phyloP scores from a whole-genome alignment of 2,113 vertebrate species.

The Alces alces region DNA sequence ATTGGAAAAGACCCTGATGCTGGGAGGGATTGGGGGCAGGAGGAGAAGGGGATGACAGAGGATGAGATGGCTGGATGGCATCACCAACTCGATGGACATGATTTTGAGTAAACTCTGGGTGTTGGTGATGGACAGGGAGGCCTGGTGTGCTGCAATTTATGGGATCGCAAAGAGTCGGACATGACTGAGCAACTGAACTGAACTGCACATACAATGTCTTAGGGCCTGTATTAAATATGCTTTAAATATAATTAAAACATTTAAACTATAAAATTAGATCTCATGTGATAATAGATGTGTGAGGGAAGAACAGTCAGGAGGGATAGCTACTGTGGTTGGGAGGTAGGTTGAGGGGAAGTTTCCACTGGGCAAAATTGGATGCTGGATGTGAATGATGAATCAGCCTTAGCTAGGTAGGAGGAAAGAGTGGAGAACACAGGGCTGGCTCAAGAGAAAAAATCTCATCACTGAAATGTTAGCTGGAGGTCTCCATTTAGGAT shows the following conservation, averaged over 20 bases:
- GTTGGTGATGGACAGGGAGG: background rate
- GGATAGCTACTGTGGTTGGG: background rate
- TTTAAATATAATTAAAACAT: background rate
- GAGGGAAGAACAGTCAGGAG: background rate
- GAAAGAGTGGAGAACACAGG: background rate
- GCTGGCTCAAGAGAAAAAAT: background rate
- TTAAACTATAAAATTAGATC: background rate
- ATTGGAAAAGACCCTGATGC: background rate
- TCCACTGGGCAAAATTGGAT: background rate
- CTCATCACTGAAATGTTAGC: background rate
- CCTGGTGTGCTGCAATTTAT: accelerated
- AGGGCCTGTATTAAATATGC: background rate
- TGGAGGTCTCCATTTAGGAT: background rate
- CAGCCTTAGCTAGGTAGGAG: background rate
- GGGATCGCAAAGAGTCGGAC: background rate
- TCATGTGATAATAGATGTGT: background rate
- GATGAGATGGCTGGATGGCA: background rate
- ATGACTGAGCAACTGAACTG: accelerated
- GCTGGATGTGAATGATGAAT: background rate
- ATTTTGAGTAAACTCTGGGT: accelerated
- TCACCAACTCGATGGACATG: background rate
- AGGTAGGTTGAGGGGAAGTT: background rate
- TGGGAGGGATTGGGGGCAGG: background rate
- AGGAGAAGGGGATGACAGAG: background rate
- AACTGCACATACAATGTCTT: background rate